These are phyloP conservation scores for Drosophila pseudoobscura DNA, from an alignment of 1,140 invertebrate genomes.

Conservation along the genomic window DNA sequence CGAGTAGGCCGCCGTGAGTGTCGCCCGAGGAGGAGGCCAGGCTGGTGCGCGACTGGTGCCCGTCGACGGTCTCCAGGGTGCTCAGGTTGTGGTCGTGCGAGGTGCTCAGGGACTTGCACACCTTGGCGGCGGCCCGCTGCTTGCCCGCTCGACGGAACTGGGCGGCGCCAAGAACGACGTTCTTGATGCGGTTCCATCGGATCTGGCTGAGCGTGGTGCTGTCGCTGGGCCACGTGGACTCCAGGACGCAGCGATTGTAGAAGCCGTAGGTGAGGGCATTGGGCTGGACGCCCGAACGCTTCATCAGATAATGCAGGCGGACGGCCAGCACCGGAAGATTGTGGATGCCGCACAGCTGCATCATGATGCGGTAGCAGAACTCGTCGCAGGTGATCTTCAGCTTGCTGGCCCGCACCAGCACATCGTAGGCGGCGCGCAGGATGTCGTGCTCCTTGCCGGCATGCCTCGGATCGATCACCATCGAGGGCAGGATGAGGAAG, in stretches of 20 bases:
- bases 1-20: conserved; percentile 71
- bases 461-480: conserved; percentile 84
- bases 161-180: conserved; percentile 95
- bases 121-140: conserved; percentile 83
- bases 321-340: conserved; percentile 97
- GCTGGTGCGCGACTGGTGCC: conserved; percentile 84
- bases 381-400: conserved; percentile 94
- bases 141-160: conserved; percentile 91
- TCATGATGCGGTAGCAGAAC: conserved; percentile 98
- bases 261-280: conserved; percentile 99
- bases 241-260: conserved; percentile 91
- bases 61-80: conserved; percentile 84
- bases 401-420: conserved; percentile 93
- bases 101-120: conserved; percentile 83
- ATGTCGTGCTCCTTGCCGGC: conserved; percentile 89
- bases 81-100: conserved; percentile 82
- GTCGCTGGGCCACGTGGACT: conserved; percentile 96
- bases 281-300: conserved; percentile 95
- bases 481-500: conserved; percentile 96
- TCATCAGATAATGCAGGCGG: conserved; percentile 97
- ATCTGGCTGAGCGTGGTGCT: conserved; percentile 91
- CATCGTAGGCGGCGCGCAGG: conserved; percentile 92
- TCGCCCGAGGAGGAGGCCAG: conserved; percentile 83
- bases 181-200: conserved; percentile 96
- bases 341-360: conserved; percentile 98